A percentile compares a stretch with the other conserved stretches of the same genome.
Conservation (phyloP, 2,113 vertebrate genomes). For the Deroptyus accipitrinus region DNA sequence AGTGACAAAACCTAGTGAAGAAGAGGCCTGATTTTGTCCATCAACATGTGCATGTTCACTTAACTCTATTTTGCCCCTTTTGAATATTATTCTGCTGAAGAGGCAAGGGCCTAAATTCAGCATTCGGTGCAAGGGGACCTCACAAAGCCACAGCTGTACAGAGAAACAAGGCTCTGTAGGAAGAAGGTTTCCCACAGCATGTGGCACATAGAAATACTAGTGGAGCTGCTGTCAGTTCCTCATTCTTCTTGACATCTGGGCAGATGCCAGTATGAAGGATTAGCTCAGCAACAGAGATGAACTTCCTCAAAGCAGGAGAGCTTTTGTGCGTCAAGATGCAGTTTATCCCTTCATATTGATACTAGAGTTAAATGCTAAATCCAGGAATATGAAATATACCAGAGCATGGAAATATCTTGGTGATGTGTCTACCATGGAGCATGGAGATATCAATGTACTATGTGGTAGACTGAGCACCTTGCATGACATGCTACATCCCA, state of each 20-base stretch:
- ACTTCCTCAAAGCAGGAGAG: background rate
- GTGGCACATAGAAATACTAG: background rate
- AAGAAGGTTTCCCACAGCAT: background rate
- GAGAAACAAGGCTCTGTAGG: background rate
- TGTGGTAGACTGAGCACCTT: rapidly evolving
- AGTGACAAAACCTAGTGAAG: background rate
- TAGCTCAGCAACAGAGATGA: background rate
- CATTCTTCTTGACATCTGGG: background rate
- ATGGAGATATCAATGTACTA: rapidly evolving
- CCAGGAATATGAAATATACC: background rate
- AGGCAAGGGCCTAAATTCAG: background rate
- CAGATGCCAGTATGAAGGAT: background rate
- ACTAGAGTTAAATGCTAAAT: background rate
- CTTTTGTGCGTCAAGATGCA: background rate
- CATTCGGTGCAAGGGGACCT: background rate
- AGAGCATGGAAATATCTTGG: background rate
- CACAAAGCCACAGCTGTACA: background rate
- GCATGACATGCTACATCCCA: background rate
- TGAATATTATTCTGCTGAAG: background rate
- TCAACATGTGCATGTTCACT: background rate
- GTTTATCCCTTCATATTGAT: background rate
- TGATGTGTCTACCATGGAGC: rapidly evolving
- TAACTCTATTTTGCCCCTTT: background rate
- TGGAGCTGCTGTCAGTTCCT: background rate
- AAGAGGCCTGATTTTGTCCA: background rate